A percentile compares a stretch with the other conserved stretches of the same genome.
Conservation (phyloP, 2,113 vertebrate genomes). For the Merops nubicus region DNA sequence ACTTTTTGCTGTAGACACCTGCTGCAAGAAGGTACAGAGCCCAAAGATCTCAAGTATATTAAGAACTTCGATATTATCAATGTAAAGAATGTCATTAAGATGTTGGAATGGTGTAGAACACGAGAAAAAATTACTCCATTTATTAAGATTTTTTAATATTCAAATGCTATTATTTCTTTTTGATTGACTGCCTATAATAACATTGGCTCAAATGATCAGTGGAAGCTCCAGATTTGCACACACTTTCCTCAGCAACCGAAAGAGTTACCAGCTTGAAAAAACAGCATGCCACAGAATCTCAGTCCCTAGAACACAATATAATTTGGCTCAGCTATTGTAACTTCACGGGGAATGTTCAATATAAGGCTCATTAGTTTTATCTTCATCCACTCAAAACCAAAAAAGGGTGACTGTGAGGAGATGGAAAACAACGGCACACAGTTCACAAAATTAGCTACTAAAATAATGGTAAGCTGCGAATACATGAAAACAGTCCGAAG, state of each 20-base stretch:
- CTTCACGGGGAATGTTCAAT: background rate
- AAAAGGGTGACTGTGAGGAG: background rate
- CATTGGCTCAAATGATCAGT: background rate
- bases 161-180: background rate
- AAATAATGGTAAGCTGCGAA: background rate
- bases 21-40: background rate
- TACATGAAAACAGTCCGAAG: background rate
- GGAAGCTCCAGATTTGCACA: background rate
- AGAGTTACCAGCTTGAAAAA: background rate
- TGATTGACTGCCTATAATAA: background rate
- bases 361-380: background rate
- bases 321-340: background rate
- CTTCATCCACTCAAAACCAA: background rate
- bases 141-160: background rate
- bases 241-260: background rate
- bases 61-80: background rate
- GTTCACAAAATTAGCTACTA: background rate
- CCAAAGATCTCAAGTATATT: background rate
- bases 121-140: background rate
- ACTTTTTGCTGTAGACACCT: background rate
- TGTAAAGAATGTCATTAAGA: background rate
- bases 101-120: background rate
- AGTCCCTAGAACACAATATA: slow-evolving; percentile 4
- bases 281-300: background rate
- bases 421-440: background rate